Base-by-base conservation (phyloP, 1,140 invertebrate genomes). In the Musca vetustissima region DNA sequence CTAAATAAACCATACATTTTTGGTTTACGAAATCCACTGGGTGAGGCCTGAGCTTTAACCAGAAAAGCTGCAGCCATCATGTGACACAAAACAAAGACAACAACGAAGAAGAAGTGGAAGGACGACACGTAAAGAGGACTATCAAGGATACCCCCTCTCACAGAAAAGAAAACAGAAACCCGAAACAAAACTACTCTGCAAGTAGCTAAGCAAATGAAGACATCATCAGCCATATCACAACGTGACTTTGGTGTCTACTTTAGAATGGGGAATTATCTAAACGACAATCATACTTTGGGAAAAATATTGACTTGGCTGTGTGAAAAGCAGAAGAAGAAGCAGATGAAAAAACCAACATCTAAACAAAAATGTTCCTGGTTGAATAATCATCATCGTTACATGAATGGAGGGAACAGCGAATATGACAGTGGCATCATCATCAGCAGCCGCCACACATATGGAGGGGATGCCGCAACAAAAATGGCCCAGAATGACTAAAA, bases 171-270 rank as follows among this genome's bases (percentile, higher is more conserved):
- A 43, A 43, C 4, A 43, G 36, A 43, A 43, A 43, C 36, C n/a
- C 6, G 13, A 43, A 4, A 43, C 36, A 43, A 43, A 28, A 43
- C 36, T 43, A 43, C 36, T 8, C 36, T 8, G 36, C 36, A 43
- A 43, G 36, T 43, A 43, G 36, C 36, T 43, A 43, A 43, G 36
- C 36, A 9, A 43, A 43, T 28, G 28, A 61, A 61, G 57, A 61
- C 57, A 61, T 61, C 57, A 61, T 61, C 57, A 61, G 25, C 32
- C 57, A 36, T 61, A 61, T 61, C 57, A 61, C 28, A 36, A 61
- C 28, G 57, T 61, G 57, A 61, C 57, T 19, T 36, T 61, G 36
- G 57, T 61, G 57, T 61, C 57, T 61, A 61, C 28, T 61, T 59
- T 4, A 61, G 32, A 43, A 11, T 43, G 36, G 36, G 36, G 36